These are phyloP conservation scores for Galaxea fascicularis DNA, from an alignment of 92 coral and sea anemone species.

Conservation along the genomic window DNA sequence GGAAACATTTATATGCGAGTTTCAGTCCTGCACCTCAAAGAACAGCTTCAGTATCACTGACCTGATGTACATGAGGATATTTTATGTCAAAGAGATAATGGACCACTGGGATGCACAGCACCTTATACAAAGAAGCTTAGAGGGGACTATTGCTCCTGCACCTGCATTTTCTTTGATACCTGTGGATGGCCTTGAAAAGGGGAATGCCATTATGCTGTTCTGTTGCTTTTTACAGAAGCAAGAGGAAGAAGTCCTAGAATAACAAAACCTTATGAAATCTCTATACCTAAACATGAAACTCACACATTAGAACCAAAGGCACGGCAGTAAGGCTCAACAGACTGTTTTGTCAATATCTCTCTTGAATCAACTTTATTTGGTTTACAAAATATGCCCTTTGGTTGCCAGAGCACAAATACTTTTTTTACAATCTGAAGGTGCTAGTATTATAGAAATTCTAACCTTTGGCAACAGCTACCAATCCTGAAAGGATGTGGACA, in stretches of 20 bases:
- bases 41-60: conserved; percentile 20
- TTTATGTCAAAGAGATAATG: conserved; percentile 56
- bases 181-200: conserved; percentile 66
- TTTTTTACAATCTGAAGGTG: background rate
- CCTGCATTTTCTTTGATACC: conserved; percentile 65
- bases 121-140: conserved; percentile 30
- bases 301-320: too few relatives aligned
- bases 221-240: conserved; percentile 51
- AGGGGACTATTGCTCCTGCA: background rate
- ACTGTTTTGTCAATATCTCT: too few relatives aligned
- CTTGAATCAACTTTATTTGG: too few relatives aligned
- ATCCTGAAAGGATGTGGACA: background rate
- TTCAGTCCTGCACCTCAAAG: conserved; percentile 35
- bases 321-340: too few relatives aligned
- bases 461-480: background rate
- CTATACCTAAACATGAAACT: too few relatives aligned
- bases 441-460: background rate
- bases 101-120: conserved; percentile 34
- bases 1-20: conserved; percentile 33
- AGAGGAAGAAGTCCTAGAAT: background rate
- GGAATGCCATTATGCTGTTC: conserved; percentile 40
- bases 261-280: background rate
- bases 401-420: background rate
- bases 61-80: conserved; percentile 68
- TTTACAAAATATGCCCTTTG: background rate